Base-by-base conservation (phyloP, 1,140 invertebrate genomes). In the Calliopsis andreniformis region DNA sequence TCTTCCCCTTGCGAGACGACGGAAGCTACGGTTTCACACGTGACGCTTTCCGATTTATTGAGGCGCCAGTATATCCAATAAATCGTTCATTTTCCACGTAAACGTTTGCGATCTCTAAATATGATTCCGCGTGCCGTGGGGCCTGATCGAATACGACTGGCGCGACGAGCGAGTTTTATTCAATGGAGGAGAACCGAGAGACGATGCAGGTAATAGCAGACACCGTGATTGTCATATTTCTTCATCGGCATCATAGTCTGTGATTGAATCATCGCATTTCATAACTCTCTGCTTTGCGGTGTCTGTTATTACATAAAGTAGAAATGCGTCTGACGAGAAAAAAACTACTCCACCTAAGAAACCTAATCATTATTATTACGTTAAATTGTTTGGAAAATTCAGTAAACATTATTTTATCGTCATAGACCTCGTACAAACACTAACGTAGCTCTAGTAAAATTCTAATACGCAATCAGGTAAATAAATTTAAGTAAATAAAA, bases 61-160 rank as follows among this genome's bases (percentile, higher is more conserved):
- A 55, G 12, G 42, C 62, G 35, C n/a, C 59, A 39, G 49, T 76
- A 71, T 76, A 63, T 23, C 67, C 71, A 73, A 80, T 83, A 81
- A 83, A 81, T 80, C 67, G 43, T 56, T 72, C 73, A 43, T 51
- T 75, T 45, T 28, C 61, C 23, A 75, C 70, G 70, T 47, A 25
- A 66, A 64, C 69, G 61, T 25, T 32, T 10, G 53, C 70, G 45
- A 73, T 78, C 55, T 51, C 61, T 58, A 73, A 78, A 78, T 63
- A 66, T 58, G 76, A 75, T 78, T 67, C 42, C 53, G 25, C 7
- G 18, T 25, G 32, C 32, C 5, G 25, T 23, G 23, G 14, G 49
- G 58, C 59, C 70, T 47, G 58, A 58, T 78, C 32, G 69, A 58
- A 67, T 56, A 5, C 51, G 16, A 39, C 51, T 25, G 12, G 25